phyloP scores from a whole-genome alignment of 1,140 invertebrate genomes.

The Scylla paramamosain region DNA sequence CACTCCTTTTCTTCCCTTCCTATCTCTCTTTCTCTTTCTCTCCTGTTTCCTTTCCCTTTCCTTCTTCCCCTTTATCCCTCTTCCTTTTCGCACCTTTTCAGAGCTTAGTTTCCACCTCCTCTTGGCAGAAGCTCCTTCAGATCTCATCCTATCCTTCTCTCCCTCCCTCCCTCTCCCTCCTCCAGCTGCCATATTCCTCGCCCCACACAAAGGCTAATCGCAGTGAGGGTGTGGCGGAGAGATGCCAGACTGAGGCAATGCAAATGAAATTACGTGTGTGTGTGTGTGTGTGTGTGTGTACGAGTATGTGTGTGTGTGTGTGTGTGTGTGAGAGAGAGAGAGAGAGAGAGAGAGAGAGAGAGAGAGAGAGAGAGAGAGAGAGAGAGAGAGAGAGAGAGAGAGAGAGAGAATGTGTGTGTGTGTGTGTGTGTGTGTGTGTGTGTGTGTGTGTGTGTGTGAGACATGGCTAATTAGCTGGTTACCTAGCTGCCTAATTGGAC shows the following conservation, averaged over 20 bases:
- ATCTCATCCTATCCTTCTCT: background rate
- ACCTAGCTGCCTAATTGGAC: no score
- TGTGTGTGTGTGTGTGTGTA: background rate
- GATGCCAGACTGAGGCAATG: background rate
- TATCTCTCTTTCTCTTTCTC: no score
- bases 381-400: no score
- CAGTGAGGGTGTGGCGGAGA: conserved; percentile 8
- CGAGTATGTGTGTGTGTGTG: background rate
- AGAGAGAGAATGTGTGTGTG: no score
- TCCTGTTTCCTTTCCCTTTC: no score
- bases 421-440: no score
- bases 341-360: no score
- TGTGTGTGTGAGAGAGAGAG: background rate
- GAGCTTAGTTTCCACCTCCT: background rate
- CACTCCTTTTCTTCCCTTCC: no score
- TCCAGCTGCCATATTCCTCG: conserved; percentile 5
- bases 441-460: no score
- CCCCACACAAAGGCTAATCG: background rate
- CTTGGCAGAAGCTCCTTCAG: background rate
- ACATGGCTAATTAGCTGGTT: no score
- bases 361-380: no score
- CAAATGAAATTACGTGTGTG: conserved; percentile 13
- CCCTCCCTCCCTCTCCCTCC: background rate
- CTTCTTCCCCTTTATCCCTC: background rate
- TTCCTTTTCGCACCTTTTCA: background rate